Base-by-base conservation (phyloP, 2,113 vertebrate genomes). In the Hemiscyllium ocellatum region DNA sequence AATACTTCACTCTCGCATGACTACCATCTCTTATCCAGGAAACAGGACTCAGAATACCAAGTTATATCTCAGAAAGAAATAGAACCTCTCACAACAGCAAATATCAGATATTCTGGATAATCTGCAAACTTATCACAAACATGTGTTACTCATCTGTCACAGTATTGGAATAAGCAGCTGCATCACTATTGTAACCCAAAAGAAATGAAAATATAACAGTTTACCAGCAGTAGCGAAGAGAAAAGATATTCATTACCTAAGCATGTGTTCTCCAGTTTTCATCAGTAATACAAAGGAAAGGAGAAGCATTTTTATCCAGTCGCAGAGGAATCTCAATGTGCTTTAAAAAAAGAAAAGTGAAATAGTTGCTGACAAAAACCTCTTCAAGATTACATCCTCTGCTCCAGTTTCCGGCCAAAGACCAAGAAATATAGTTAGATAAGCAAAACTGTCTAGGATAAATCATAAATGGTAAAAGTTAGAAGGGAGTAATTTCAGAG, bases 351-450 rank as follows among this genome's bases (percentile, higher is more conserved):
- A 69, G 47, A 50, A 72, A 94, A 95, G 42, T 95, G 65, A 93
- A 68, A 93, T 93, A 37, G 61, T 93, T 93, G 89, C 89, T 93
- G 61, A 37, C 89, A 68, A 93, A 93, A 90, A 68, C 33, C 6
- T 66, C 61, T 93, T 61, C 56, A 93, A 93, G 61, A 93, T 37
- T n/a, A 93, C 61, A 93, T 93, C 89, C 61, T 93, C 61, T 66
- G 61, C 61, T 93, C n/a, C 89, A 93, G 89, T 93, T 93, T 93
- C 89, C 33, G 61, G 89, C 89, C 89, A 93, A 93, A 93, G 33
- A 66, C 89, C 37, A 93, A 72, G 22, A 47, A 47, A 72, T 95
- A 3, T 72, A n/a, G 66, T 95, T 69, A 72, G 94, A 72, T 72
- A 95, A 95, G 94, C 94, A 95, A 52, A 72, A 76, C 42, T 72